phyloP scores from a whole-genome alignment of 2,797 vertebrate genomes.

The Zalophus californianus region DNA sequence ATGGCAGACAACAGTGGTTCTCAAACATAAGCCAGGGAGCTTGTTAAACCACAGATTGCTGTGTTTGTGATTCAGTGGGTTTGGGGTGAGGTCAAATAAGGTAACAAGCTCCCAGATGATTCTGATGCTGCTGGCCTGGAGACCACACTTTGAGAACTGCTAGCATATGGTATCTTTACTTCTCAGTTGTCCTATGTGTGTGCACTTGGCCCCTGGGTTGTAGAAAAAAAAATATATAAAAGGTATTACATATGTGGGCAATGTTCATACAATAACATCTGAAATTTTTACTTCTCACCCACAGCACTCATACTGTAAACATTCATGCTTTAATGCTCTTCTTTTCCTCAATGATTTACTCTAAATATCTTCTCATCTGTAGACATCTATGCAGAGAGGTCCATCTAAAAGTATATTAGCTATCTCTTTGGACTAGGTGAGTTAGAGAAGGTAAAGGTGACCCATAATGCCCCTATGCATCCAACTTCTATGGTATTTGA shows the following conservation, averaged over 20 bases:
- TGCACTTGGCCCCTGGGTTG: background rate
- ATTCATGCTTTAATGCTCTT: background rate
- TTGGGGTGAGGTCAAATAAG: background rate
- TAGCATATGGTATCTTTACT: background rate
- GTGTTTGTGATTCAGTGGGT: slow-evolving; percentile 9
- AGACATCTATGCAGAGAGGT: background rate
- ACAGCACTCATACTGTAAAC: background rate
- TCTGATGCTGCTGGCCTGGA: background rate
- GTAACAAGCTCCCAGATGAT: background rate
- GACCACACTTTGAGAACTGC: background rate
- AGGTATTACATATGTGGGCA: background rate
- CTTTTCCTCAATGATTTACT: background rate
- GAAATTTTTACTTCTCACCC: background rate
- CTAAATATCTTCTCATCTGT: background rate
- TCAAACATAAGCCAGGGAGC: background rate
- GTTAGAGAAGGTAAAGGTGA: background rate
- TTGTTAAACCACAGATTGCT: background rate
- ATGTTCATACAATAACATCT: background rate
- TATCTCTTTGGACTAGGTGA: background rate
- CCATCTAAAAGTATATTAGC: background rate
- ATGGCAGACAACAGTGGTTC: background rate
- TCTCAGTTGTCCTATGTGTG: background rate
- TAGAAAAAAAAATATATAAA: background rate
- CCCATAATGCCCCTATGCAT: background rate
- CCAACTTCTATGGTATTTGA: background rate